Percentiles rank a stretch among this genome's conserved stretches.
Evolutionary conservation across 2,888 invertebrate genomes (phyloP).

Genomic region (Tenthredo mesomela): DNA sequence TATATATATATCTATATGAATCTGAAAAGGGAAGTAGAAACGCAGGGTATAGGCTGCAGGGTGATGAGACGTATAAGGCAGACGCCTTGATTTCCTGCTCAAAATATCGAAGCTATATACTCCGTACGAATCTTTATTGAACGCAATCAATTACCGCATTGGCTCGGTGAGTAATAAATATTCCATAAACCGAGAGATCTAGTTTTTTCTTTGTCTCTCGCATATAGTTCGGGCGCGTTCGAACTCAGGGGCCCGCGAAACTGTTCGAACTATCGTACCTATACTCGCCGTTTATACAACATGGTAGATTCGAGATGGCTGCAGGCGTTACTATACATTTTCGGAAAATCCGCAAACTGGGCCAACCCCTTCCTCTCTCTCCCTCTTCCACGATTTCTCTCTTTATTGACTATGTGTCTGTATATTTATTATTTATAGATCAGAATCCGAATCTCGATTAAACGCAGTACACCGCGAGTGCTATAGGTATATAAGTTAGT

Average conservation of each 20-base stretch:
- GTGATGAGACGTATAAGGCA: neutral
- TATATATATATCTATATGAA: neutral
- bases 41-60: neutral
- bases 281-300: neutral
- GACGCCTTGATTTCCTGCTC: neutral
- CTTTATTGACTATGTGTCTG: neutral
- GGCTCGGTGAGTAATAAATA: slow-evolving; percentile 1
- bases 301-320: neutral
- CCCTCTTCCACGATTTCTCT: neutral
- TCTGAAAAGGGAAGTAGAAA: neutral
- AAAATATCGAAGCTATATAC: neutral
- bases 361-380: neutral
- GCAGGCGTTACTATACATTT: neutral
- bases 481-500: no score
- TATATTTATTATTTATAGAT: neutral
- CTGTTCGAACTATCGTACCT: neutral
- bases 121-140: neutral
- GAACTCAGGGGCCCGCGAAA: no score
- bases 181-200: neutral
- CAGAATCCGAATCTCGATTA: neutral
- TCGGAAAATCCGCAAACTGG: slow-evolving; percentile 5
- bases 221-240: neutral
- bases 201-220: neutral
- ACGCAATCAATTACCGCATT: slow-evolving; percentile 12
- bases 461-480: no score